Evolutionary conservation across 1,140 invertebrate species (phyloP), one percentile per base, ranked within the genome.

Genomic region (Antheraea mylitta): DNA sequence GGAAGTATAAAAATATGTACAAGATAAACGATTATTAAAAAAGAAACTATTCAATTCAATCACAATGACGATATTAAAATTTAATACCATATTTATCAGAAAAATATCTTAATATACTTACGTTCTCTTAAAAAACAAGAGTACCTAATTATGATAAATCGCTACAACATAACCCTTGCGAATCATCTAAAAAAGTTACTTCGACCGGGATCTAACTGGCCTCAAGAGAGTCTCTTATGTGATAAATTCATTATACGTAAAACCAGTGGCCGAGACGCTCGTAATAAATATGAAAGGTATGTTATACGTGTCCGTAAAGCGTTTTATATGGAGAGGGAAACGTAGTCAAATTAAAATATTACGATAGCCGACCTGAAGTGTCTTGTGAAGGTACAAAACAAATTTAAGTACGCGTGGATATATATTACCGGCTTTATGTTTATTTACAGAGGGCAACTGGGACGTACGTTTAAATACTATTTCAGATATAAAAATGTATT

Each of bases 191-290:
- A 64, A 69, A 69, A 19, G 67, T 69, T 62, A 58, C 67, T 71
- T 62, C 59, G 42, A 60, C 18, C 22, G 22, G 38, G 19, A 68
- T 69, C 18, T 38, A 67, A 64, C 65, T n/a, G 53, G 53, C 53
- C 67, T 66, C 64, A 5, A 22, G 69, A 60, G 71, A 16, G 16
- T n/a, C 71, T 72, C 76, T 81, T 71, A 68, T 70, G 73, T 70
- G 70, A 81, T 81, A 81, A 81, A 81, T 81, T 81, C 74, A 81
- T 81, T 80, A 69, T 16, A 61, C 30, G n/a, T 61, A 61, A 61
- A 53, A 22, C 60, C 60, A 61, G 11, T 60, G 22, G 60, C 19
- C 45, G 11, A 16, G 45, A 53, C 45, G 16, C 16, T 53, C 45
- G 4, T 53, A 16, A 16, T 53, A 53, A 16, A 16, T 53, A 53